A percentile compares a stretch with the other conserved stretches of the same genome.
phyloP scores from a whole-genome alignment of 2,113 vertebrate species.

The Progne subis region DNA sequence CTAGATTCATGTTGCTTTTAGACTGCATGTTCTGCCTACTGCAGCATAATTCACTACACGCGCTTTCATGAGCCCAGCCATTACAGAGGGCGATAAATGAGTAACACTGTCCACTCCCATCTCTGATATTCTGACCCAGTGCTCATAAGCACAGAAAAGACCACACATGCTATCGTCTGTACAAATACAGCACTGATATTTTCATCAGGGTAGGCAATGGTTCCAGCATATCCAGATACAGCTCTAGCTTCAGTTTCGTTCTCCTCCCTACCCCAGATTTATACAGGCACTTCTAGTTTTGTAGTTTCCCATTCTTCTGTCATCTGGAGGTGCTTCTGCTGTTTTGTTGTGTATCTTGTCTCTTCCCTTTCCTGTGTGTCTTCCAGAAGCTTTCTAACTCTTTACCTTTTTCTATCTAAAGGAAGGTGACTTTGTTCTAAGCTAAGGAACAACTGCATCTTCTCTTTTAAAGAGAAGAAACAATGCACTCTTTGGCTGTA shows the following conservation, averaged over 20 bases:
- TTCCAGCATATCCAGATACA: neutral
- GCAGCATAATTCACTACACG: neutral
- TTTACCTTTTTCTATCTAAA: neutral
- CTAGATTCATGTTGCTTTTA: neutral
- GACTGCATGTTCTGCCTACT: neutral
- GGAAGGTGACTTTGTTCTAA: neutral
- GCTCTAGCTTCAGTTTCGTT: neutral
- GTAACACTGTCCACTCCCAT: neutral
- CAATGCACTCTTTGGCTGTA: conserved; percentile 15
- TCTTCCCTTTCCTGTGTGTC: neutral
- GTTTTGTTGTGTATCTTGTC: neutral
- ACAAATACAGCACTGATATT: neutral
- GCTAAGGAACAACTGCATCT: neutral
- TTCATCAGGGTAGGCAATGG: neutral
- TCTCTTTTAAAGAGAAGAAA: neutral
- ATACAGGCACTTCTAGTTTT: neutral
- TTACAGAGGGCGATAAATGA: neutral
- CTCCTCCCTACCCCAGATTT: neutral
- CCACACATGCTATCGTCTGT: rapidly evolving
- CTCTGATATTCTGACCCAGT: neutral
- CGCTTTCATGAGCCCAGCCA: neutral
- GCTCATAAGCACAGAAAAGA: neutral
- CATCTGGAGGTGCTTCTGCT: neutral
- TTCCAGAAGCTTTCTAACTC: neutral
- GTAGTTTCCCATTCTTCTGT: neutral